Evolutionary conservation across 2,797 vertebrate species (phyloP), one percentile per base, ranked within the genome.

Genomic region (Brachyalestes nurse): DNA sequence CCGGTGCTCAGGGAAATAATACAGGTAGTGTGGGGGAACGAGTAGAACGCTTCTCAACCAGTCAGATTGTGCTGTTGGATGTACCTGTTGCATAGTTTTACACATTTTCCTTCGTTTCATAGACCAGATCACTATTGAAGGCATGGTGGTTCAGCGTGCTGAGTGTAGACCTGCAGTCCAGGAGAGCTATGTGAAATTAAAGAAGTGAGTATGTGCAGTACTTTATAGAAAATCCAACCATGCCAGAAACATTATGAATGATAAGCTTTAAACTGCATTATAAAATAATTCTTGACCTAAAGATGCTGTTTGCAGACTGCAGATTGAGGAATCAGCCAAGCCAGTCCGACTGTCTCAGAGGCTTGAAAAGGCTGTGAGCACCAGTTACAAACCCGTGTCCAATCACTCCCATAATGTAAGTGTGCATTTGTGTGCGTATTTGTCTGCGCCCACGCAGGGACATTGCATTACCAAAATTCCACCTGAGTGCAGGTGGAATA

Each of bases 241-340:
- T 25, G 10, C 4, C 1, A 14, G 7, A 5, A 69, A 25, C 5
- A 1, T 55, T 17, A 2, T 53, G 14, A 19, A 10, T 64, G 1
- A 17, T 10, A 40, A 42, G 25, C 66, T 58, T 25, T 38, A 2
- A 47, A n/a, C 2, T 55, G 5, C 13, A 9, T 17, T 45, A 19
- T 7, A 17, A 66, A 10, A n/a, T 7, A 60, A 16, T 21, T 57
- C 25, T 5, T 65, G 45, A 72, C 7, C 23, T 38, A 12, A 49
- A 6, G n/a, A 25, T n/a, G 25, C 42, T 72, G 19, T 60, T 67
- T 65, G 84, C 91, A 99, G 98, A 88, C 91, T 98, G 87, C 97
- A 99, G 87, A 98, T 99, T 86, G 96, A 99, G 92, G 97, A 98
- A 91, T 97, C 96, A 81, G 95, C 95, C 75, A 99, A 99, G 87